phyloP scores from a whole-genome alignment of 2,888 invertebrate genomes.

The Coremacera marginata region DNA sequence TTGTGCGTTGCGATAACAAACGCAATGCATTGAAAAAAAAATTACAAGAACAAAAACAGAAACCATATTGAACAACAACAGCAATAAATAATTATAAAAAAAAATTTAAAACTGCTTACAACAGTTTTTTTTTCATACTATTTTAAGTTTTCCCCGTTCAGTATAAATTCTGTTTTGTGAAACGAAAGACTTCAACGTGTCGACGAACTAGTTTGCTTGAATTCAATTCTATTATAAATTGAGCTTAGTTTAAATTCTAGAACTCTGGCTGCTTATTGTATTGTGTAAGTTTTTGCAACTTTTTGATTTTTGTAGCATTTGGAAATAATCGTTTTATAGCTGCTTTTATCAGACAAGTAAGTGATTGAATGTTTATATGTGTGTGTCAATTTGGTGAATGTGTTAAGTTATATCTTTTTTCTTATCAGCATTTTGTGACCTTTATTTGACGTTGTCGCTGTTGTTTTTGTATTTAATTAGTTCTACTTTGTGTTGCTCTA shows the following conservation, averaged over 20 bases:
- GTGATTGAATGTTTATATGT: too few relatives aligned
- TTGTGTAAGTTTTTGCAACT: neutral
- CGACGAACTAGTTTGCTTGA: neutral
- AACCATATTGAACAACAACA: neutral
- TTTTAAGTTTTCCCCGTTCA: constrained; percentile 16
- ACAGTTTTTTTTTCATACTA: neutral
- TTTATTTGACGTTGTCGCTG: constrained; percentile 6
- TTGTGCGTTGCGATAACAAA: constrained; percentile 16
- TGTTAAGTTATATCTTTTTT: constrained; percentile 1
- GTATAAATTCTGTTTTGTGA: constrained; percentile 26
- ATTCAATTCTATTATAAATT: neutral
- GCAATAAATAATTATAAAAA: constrained; percentile 4
- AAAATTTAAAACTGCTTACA: neutral
- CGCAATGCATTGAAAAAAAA: constrained; percentile 18
- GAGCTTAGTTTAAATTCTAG: neutral
- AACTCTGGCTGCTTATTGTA: neutral
- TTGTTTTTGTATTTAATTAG: constrained; percentile 6
- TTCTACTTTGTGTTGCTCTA: neutral
- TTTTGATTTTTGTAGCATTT: too few relatives aligned
- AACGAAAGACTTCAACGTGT: constrained; percentile 43
- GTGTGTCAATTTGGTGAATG: neutral
- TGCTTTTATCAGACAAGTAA: too few relatives aligned
- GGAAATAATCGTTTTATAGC: too few relatives aligned
- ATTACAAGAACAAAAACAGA: neutral
- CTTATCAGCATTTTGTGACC: constrained; percentile 29